These are phyloP conservation scores for Calidris pygmaea DNA, from an alignment of 2,113 vertebrate genomes.

Conservation along the genomic window DNA sequence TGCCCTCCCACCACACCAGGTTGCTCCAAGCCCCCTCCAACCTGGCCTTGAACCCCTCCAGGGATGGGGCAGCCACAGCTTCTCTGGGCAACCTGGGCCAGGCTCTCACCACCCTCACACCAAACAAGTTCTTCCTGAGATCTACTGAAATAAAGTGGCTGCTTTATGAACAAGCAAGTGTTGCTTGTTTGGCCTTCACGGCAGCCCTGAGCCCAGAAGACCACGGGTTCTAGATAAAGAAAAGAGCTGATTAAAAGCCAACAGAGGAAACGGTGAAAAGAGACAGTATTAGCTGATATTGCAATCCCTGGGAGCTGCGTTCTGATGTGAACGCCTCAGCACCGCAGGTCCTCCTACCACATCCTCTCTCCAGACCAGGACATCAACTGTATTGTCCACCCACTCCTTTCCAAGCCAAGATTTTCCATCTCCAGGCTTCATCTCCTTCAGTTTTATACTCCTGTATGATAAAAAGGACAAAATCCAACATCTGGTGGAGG, in stretches of 20 bases:
- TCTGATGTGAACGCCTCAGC: too few relatives aligned
- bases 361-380: not conserved
- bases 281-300: fast-evolving
- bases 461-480: not conserved
- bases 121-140: too few relatives aligned
- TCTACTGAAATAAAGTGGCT: not conserved
- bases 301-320: not conserved
- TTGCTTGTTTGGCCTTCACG: not conserved
- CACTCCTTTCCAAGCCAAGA: not conserved
- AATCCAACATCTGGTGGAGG: not conserved
- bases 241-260: not conserved
- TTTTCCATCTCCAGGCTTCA: not conserved
- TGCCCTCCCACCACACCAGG: too few relatives aligned
- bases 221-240: fast-evolving
- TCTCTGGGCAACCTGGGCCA: too few relatives aligned
- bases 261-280: not conserved
- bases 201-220: not conserved
- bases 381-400: fast-evolving
- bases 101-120: too few relatives aligned
- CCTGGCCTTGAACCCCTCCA: too few relatives aligned
- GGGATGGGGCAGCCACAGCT: too few relatives aligned
- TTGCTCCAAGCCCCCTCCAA: too few relatives aligned
- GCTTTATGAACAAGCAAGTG: not conserved
- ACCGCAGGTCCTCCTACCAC: not conserved
- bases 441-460: not conserved